A percentile compares a stretch with the other conserved stretches of the same genome.
Conservation (phyloP, 2,113 vertebrate genomes). For the Pseudorectes ferrugineus region DNA sequence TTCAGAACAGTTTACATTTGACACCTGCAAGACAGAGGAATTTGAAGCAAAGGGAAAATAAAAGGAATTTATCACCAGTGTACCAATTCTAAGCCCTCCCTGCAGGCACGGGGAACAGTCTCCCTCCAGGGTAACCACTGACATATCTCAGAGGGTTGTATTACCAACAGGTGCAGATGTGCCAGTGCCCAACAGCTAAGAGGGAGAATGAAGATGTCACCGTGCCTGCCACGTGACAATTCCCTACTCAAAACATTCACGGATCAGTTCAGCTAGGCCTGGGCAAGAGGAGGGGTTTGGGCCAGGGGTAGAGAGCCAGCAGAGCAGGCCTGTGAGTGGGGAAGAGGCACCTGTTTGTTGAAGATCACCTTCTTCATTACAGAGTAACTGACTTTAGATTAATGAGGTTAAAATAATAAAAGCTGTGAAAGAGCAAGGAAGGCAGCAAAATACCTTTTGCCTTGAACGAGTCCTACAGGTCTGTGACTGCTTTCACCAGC, state of each 20-base stretch:
- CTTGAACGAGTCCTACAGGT: not conserved
- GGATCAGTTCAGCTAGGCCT: not conserved
- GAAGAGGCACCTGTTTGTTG: not conserved
- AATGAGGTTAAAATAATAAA: not conserved
- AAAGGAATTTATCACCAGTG: not conserved
- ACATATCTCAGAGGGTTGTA: not conserved
- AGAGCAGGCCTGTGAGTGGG: not conserved
- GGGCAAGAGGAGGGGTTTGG: not conserved
- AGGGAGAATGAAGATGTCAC: not conserved
- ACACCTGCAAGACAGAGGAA: not conserved
- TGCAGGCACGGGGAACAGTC: not conserved
- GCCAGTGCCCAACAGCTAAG: not conserved
- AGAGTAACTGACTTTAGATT: not conserved
- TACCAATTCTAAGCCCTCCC: rapidly evolving
- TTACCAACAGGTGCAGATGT: not conserved
- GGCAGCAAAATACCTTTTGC: not conserved
- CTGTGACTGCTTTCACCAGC: not conserved
- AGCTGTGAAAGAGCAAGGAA: not conserved
- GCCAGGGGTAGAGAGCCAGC: not conserved
- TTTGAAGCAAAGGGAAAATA: not conserved
- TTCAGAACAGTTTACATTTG: not conserved
- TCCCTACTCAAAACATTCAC: not conserved
- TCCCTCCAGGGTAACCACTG: rapidly evolving
- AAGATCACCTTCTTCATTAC: not conserved
- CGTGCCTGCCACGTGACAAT: rapidly evolving